Evolutionary conservation across 2,888 invertebrate genomes (phyloP), one percentile per base, ranked within the genome.

Genomic region (Teinopalpus imperialis): DNA sequence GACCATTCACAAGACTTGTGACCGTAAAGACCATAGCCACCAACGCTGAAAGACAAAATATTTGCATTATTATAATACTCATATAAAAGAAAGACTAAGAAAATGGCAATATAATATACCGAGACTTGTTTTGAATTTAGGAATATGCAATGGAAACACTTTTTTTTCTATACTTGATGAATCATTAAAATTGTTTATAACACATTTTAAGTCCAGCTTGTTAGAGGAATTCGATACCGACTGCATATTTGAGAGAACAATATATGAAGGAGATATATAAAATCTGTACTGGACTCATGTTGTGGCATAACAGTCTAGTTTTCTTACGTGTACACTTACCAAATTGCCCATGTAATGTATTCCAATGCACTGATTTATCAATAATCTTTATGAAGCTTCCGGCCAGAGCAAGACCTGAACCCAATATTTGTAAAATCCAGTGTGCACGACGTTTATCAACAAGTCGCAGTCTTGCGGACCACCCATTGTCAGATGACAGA

Each of bases 361-460:
- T 55, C 66, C 73, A 52, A 49, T 79, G 57, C 0, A 57, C 30
- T 3, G 12, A 9, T 43, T 78, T 76, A 26, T 71, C 68, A 0
- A 69, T 1, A n/a, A 70, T 71, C 51, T 68, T 78, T 20, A 78
- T 53, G 26, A 82, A 57, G 48, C 68, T 70, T 3, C 86, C 86
- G 9, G 54, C 63, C 1, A 86, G 66, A 1, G 82, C 82, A 5
- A 86, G 49, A 1, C 51, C 67, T 1, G 85, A 79, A 0, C 86
- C 86, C 0, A 69, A 1, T 2, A 79, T 52, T 52, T 83, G 85
- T 9, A 86, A 53, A 3, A 81, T 56, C 61, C 75, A 78, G 50
- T 87, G 86, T 0, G 71, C 69, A 4, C 79, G 69, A 16, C 68
- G 67, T 44, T 74, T 79, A 55, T 86, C 72, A 1, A 69, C 61